Conservation (phyloP, 92 coral and sea anemone genomes). For the Actinostola sp. region DNA sequence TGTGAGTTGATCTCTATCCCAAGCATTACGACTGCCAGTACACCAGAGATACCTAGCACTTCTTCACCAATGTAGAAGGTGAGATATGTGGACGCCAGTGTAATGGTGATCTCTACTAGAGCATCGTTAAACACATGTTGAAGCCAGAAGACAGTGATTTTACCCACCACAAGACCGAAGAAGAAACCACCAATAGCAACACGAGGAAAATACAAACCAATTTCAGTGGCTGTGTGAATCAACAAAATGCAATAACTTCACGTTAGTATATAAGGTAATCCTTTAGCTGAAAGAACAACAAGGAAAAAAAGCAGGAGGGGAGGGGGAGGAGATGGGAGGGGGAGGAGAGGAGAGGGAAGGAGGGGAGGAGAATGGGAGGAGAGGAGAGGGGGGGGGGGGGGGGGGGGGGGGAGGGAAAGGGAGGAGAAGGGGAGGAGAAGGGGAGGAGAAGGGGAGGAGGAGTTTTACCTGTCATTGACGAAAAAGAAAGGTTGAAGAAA, state of each 20-base stretch:
- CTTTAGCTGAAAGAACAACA: too few relatives aligned
- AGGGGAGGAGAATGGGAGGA: too few relatives aligned
- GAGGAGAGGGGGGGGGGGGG: too few relatives aligned
- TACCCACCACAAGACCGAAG: conserved; percentile 93
- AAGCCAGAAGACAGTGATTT: conserved; percentile 98
- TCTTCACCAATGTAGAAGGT: conserved; percentile 98
- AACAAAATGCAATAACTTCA: neutral
- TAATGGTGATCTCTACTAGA: conserved; percentile 94
- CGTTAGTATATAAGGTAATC: neutral
- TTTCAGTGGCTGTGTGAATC: conserved; percentile 72
- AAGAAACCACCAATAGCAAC: conserved; percentile 97
- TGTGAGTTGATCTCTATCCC: conserved; percentile 95
- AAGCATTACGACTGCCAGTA: conserved; percentile 95
- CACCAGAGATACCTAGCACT: conserved; percentile 95
- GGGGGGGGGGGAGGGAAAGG: too few relatives aligned
- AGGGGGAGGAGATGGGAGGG: too few relatives aligned
- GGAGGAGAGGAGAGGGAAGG: too few relatives aligned
- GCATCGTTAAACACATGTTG: conserved; percentile 99
- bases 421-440: neutral
- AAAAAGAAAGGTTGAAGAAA: conserved; percentile 90
- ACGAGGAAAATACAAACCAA: conserved; percentile 95
- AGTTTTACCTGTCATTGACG: conserved; percentile 87
- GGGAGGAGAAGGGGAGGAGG: neutral
- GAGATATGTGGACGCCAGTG: conserved; percentile 92
- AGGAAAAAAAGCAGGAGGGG: too few relatives aligned